These are phyloP conservation scores for Machimus atricapillus DNA, from an alignment of 2,888 invertebrate genomes.

Conservation along the genomic window DNA sequence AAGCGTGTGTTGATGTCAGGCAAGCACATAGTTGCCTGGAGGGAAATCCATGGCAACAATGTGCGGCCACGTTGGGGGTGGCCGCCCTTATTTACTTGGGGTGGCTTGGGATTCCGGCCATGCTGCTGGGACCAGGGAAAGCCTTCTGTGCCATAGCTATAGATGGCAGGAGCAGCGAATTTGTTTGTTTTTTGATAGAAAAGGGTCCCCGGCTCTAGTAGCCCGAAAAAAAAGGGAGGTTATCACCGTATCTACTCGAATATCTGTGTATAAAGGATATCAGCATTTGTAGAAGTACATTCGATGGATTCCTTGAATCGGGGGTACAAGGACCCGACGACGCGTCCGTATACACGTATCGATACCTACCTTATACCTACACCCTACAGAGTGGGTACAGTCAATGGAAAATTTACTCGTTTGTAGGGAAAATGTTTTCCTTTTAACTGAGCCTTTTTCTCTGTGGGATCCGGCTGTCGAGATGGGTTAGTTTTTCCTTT, in stretches of 20 bases:
- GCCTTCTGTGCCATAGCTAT: conserved; percentile 50
- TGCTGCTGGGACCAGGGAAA: conserved; percentile 62
- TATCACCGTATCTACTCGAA: conserved; percentile 40
- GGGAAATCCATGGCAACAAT: conserved; percentile 42
- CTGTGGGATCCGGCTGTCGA: conserved; percentile 36
- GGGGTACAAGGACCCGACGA: conserved; percentile 34
- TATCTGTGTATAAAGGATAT: conserved; percentile 41
- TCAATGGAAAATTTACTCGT: conserved; percentile 40
- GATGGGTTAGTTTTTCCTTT: conserved; percentile 36
- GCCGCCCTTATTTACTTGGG: conserved; percentile 42
- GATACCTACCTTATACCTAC: conserved; percentile 13
- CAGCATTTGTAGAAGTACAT: conserved; percentile 39
- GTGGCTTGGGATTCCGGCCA: conserved; percentile 63
- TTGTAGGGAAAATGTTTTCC: conserved; percentile 41
- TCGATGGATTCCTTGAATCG: conserved; percentile 38
- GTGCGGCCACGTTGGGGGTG: not conserved
- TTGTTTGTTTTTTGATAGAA: conserved; percentile 39
- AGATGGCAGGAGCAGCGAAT: not conserved
- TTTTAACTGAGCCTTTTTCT: conserved; percentile 38
- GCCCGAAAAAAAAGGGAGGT: conserved; percentile 36
- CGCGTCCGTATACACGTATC: conserved; percentile 34
- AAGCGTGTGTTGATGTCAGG: conserved; percentile 8
- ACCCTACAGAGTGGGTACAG: conserved; percentile 18
- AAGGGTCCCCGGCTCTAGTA: conserved; percentile 35
- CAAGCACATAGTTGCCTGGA: conserved; percentile 20